Conservation (phyloP, 2,888 invertebrate genomes). For the Cancer borealis region DNA sequence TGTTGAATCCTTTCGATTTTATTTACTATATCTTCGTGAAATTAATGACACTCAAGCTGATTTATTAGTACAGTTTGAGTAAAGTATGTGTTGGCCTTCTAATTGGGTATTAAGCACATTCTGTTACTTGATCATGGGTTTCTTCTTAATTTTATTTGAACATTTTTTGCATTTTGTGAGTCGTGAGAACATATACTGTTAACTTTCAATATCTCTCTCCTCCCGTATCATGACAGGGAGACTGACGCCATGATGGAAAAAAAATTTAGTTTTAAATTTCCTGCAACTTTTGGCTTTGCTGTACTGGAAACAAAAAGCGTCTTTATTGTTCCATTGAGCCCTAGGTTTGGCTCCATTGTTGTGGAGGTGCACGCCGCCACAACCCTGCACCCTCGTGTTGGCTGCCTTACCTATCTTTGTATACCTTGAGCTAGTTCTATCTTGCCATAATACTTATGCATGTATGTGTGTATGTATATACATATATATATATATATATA, state of each 20-base stretch:
- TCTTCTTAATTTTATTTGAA: too few species aligned
- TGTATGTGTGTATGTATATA: too few species aligned
- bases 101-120: too few species aligned
- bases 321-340: background rate
- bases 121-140: too few species aligned
- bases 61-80: too few species aligned
- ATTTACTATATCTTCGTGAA: background rate
- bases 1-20: background rate
- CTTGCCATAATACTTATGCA: too few species aligned
- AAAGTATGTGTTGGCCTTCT: too few species aligned
- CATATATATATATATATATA: too few species aligned
- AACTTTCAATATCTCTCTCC: background rate
- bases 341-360: background rate
- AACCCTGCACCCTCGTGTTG: background rate
- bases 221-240: background rate
- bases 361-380: background rate
- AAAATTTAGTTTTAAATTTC: background rate
- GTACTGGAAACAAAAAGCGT: background rate
- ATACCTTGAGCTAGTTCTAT: background rate
- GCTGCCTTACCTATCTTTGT: background rate
- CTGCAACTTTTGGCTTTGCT: background rate
- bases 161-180: background rate
- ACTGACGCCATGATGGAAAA: background rate
- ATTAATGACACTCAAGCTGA: background rate
- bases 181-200: too few species aligned